Conservation (phyloP, 2,797 vertebrate genomes). For the Eremophila alpestris region DNA sequence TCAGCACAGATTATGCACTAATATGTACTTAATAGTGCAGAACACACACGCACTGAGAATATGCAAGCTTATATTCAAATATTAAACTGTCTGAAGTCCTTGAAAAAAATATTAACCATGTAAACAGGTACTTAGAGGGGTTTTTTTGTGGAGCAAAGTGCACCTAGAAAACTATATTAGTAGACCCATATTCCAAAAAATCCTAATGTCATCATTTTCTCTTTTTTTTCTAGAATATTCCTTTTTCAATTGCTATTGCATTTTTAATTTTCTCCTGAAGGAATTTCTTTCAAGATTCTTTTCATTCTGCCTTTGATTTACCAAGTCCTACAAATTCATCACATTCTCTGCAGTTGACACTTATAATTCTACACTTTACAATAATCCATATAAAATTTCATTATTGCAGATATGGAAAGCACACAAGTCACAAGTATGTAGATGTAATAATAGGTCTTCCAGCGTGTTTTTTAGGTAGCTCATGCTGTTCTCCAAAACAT, state of each 20-base stretch:
- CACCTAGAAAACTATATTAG: background rate
- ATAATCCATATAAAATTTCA: background rate
- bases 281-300: background rate
- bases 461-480: background rate
- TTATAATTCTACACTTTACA: background rate
- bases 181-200: background rate
- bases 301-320: background rate
- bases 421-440: background rate
- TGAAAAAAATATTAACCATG: background rate
- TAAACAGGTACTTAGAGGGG: background rate
- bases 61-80: background rate
- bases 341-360: background rate
- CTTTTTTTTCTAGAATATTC: background rate
- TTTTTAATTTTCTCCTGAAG: background rate
- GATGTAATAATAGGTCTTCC: background rate
- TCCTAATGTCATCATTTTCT: background rate
- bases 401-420: background rate
- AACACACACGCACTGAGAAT: background rate
- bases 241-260: background rate
- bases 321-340: background rate
- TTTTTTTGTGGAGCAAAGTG: background rate
- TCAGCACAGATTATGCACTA: background rate
- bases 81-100: background rate
- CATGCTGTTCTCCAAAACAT: background rate
- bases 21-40: background rate